A percentile compares a stretch with the other conserved stretches of the same genome.
Evolutionary conservation across 2,888 invertebrate species (phyloP).

Genomic region (Tenthredo notha): DNA sequence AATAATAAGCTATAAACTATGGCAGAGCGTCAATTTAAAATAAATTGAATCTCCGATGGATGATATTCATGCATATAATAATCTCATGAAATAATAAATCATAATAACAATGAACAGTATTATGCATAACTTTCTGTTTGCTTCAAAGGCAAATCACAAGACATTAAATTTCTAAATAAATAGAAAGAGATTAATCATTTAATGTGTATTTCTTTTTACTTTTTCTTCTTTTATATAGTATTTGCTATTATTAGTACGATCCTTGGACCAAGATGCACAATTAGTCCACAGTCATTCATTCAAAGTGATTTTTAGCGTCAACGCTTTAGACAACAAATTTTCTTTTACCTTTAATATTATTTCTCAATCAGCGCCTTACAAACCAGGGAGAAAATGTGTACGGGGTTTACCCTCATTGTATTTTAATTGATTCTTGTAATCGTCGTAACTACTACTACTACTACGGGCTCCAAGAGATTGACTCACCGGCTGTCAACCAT

Average conservation of each 20-base stretch:
- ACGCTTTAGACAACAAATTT: neutral
- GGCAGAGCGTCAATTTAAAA: constrained; percentile 14
- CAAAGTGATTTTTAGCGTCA: constrained; percentile 9
- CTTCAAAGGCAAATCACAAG: neutral
- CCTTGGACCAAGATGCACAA: constrained; percentile 34
- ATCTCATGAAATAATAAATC: constrained; percentile 32
- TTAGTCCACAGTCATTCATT: constrained; percentile 8
- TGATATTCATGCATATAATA: constrained; percentile 33
- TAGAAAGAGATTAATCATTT: constrained; percentile 14
- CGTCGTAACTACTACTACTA: constrained; percentile 3
- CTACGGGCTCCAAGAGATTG: neutral
- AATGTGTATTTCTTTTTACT: constrained; percentile 16
- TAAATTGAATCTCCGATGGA: constrained; percentile 11
- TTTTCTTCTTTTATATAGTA: constrained; percentile 13
- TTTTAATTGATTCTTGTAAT: neutral
- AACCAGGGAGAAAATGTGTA: neutral
- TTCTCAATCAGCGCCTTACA: neutral
- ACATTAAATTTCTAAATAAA: constrained; percentile 18
- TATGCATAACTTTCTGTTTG: constrained; percentile 37
- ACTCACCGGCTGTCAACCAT: constrained; percentile 16
- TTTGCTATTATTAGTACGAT: constrained; percentile 23
- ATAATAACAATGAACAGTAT: constrained; percentile 14
- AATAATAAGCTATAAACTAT: constrained; percentile 27
- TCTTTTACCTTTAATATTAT: neutral
- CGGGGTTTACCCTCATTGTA: neutral